phyloP scores from a whole-genome alignment of 2,113 vertebrate genomes.

The Anarrhichthys ocellatus region DNA sequence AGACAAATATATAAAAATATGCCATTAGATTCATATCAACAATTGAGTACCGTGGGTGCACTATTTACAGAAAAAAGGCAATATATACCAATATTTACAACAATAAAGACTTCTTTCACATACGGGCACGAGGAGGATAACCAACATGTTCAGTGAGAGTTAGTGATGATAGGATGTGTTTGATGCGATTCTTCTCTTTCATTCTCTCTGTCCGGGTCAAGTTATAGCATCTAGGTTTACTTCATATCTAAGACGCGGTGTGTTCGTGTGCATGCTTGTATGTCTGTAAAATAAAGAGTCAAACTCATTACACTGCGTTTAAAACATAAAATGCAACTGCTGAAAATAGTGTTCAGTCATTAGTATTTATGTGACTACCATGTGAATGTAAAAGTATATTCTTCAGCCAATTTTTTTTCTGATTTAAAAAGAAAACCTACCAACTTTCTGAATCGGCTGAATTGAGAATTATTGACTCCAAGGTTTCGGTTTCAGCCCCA shows the following conservation, averaged over 20 bases:
- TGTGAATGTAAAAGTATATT: slow-evolving; percentile 16
- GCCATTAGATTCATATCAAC: slow-evolving; percentile 88
- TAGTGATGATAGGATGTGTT: slow-evolving; percentile 45
- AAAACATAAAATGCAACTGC: neutral
- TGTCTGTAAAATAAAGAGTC: neutral
- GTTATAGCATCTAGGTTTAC: slow-evolving; percentile 18
- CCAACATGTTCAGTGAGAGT: slow-evolving; percentile 53
- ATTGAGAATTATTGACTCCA: neutral
- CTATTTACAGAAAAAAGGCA: slow-evolving; percentile 88
- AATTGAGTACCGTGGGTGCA: slow-evolving; percentile 82
- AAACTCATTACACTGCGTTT: neutral
- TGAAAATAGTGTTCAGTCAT: slow-evolving; percentile 24
- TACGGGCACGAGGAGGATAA: slow-evolving; percentile 66
- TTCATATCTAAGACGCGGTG: slow-evolving; percentile 40
- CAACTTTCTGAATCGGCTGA: neutral
- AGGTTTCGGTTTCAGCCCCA: neutral
- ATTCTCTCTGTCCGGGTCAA: slow-evolving; percentile 11
- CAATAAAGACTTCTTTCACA: slow-evolving; percentile 79
- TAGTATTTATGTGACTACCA: neutral
- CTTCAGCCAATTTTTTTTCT: slow-evolving; percentile 14
- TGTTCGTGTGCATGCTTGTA: slow-evolving; percentile 1
- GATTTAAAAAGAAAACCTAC: slow-evolving; percentile 4
- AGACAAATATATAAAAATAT: slow-evolving; percentile 91
- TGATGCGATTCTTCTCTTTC: slow-evolving; percentile 15
- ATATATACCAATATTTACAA: slow-evolving; percentile 87